Evolutionary conservation across 2,888 invertebrate genomes (phyloP), one percentile per base, ranked within the genome.

Genomic region (Pheosia tremula): DNA sequence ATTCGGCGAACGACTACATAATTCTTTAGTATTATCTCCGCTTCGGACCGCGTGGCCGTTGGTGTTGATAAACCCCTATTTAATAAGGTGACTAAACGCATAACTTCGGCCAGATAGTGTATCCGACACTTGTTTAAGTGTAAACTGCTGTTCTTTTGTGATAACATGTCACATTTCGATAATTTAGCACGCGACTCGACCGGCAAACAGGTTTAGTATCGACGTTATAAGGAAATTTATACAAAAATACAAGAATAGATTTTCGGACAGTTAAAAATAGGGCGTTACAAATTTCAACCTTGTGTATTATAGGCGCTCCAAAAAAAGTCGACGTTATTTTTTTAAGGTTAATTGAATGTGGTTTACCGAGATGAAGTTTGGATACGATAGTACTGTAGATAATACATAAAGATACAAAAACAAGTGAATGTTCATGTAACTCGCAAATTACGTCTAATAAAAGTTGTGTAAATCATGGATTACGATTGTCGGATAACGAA

Each of bases 121-220:
- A 84, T 76, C 74, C 76, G 86, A 90, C 88, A 88, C 90, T 90
- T 89, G 89, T 92, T 90, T 90, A 91, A 92, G 91, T 92, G 93
- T 91, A 91, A 90, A 91, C 88, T 90, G 90, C 83, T 92, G 93
- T 92, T 90, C 86, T 86, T 84, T 85, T 81, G 82, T 79, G 90
- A 92, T 92, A 91, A 91, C 84, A 84, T 78, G 85, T 88, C 88
- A 88, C 91, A 91, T 91, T 90, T 89, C 72, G 89, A 93, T 93
- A 90, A 91, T 90, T 88, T 89, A 90, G 82, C 86, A 76, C 82
- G 79, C 82, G 73, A 78, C 69, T 69, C 45, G 69, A 67, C 74
- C 67, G 73, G 69, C 64, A 73, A 83, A 86, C 84, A 62, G 75
- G 87, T 87, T 85, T 74, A 59, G 68, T 80, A 82, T 82, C 81